Conservation (phyloP, 2,113 vertebrate genomes). For the Nannospalax galili region DNA sequence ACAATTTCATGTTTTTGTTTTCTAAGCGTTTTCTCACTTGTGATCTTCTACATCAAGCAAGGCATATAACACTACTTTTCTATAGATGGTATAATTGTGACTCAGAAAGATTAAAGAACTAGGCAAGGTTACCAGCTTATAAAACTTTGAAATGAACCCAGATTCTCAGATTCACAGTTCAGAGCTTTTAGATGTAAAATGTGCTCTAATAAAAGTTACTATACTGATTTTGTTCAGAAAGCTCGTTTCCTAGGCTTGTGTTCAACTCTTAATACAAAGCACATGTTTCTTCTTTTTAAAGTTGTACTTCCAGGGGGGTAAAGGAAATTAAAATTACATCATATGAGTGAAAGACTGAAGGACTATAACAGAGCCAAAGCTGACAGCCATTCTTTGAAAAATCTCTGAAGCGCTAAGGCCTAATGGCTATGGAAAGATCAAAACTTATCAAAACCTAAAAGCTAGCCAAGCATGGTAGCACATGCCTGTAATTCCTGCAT, state of each 20-base stretch:
- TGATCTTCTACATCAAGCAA: background rate
- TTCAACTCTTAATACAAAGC: slow-evolving; percentile 57
- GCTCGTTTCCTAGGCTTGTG: background rate
- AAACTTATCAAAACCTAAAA: background rate
- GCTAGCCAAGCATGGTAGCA: background rate
- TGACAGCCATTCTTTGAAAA: background rate
- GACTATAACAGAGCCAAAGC: background rate
- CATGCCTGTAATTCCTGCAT: background rate
- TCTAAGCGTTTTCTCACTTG: slow-evolving; percentile 13
- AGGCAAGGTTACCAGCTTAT: slow-evolving; percentile 22
- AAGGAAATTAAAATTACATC: slow-evolving; percentile 24
- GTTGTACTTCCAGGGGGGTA: background rate
- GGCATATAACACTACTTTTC: background rate
- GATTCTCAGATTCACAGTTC: background rate
- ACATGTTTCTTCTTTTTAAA: slow-evolving; percentile 48
- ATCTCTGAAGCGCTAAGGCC: background rate
- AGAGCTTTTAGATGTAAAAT: background rate
- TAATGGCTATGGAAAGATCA: background rate
- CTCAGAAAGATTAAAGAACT: background rate
- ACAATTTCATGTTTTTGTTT: slow-evolving; percentile 17
- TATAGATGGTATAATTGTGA: background rate
- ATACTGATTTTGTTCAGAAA: slow-evolving; percentile 35
- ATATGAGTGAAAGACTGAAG: background rate
- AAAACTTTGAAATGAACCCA: slow-evolving; percentile 32
- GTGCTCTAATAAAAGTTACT: background rate